phyloP scores from a whole-genome alignment of 2,888 invertebrate species.

The Hyppa rectilinea region DNA sequence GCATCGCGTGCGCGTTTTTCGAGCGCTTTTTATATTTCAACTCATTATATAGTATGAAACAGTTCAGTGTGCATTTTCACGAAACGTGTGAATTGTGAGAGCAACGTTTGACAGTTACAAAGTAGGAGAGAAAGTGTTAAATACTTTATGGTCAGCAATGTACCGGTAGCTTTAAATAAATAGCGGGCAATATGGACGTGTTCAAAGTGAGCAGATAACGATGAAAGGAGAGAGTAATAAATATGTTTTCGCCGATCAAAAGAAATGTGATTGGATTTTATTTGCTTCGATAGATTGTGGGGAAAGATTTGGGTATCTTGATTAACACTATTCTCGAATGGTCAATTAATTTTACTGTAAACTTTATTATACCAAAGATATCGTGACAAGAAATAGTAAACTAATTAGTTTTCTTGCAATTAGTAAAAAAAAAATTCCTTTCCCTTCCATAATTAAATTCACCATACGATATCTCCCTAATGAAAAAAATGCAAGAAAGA shows the following conservation, averaged over 20 bases:
- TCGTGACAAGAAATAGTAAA: neutral
- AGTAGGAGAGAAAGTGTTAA: slow-evolving; percentile 54
- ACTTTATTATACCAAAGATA: neutral
- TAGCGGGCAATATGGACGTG: slow-evolving; percentile 25
- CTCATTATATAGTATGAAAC: slow-evolving; percentile 70
- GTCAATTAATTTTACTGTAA: neutral
- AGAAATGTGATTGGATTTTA: slow-evolving; percentile 30
- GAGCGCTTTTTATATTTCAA: slow-evolving; percentile 68
- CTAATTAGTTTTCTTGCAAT: slow-evolving; percentile 7
- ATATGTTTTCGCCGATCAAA: slow-evolving; percentile 28
- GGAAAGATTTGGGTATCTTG: slow-evolving; percentile 16
- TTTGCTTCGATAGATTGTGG: slow-evolving; percentile 38
- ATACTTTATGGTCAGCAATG: slow-evolving; percentile 34
- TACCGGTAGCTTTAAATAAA: slow-evolving; percentile 36
- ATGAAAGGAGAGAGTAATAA: slow-evolving; percentile 32
- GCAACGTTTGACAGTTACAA: slow-evolving; percentile 63
- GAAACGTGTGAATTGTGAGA: slow-evolving; percentile 67
- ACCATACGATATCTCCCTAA: neutral
- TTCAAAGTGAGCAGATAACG: slow-evolving; percentile 28
- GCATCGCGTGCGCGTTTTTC: slow-evolving; percentile 72
- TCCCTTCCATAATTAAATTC: neutral
- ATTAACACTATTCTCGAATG: slow-evolving; percentile 3
- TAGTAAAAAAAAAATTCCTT: neutral
- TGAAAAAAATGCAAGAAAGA: slow-evolving; percentile 12
- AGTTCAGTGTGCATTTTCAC: slow-evolving; percentile 57